phyloP scores from a whole-genome alignment of 1,140 invertebrate genomes.

The Asobara japonica region DNA sequence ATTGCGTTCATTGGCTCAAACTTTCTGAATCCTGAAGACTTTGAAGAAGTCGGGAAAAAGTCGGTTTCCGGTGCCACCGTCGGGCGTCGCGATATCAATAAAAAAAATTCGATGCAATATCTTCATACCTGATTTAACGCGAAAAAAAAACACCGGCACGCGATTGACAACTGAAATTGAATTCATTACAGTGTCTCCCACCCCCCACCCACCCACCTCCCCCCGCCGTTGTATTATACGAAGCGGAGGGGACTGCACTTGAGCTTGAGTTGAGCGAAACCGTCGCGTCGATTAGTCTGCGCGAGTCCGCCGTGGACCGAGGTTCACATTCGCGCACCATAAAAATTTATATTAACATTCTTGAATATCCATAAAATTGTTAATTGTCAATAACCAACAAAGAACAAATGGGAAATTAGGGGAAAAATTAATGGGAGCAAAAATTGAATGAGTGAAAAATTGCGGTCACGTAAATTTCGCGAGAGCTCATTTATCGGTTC shows the following conservation, averaged over 20 bases:
- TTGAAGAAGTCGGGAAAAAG: too few species aligned
- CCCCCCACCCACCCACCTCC: neutral
- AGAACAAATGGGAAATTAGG: too few species aligned
- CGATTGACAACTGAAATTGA: slow-evolving; percentile 22
- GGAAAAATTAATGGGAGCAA: too few species aligned
- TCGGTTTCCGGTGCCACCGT: too few species aligned
- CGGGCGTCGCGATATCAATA: too few species aligned
- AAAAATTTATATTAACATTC: neutral
- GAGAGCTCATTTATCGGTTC: too few species aligned
- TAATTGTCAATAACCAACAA: neutral
- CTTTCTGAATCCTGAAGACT: too few species aligned
- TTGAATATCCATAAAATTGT: neutral
- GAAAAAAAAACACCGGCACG: neutral
- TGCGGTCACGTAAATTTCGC: too few species aligned
- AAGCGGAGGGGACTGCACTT: slow-evolving; percentile 21
- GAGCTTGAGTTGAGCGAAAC: slow-evolving; percentile 35
- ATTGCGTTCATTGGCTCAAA: too few species aligned
- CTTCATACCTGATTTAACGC: neutral
- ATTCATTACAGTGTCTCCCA: neutral
- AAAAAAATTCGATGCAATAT: too few species aligned
- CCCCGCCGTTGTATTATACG: neutral
- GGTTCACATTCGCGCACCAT: slow-evolving; percentile 15
- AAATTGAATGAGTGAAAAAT: too few species aligned
- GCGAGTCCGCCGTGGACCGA: slow-evolving; percentile 46
- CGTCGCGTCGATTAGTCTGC: slow-evolving; percentile 48